Conservation (phyloP, 2,797 vertebrate genomes). For the Coendou prehensilis region DNA sequence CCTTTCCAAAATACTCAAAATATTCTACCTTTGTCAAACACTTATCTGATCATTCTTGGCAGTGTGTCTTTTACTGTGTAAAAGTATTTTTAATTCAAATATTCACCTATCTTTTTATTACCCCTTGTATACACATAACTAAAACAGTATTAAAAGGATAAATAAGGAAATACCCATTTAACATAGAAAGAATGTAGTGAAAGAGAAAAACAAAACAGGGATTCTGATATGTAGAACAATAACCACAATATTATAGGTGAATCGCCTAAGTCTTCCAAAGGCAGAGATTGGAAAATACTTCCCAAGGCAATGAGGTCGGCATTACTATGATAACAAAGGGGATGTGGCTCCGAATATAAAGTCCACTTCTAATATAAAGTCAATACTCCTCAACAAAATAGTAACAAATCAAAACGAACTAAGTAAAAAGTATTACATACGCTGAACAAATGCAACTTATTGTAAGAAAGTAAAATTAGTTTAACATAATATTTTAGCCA, state of each 20-base stretch:
- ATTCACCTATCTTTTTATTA: not conserved
- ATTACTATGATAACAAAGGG: not conserved
- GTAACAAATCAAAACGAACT: not conserved
- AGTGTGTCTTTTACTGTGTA: not conserved
- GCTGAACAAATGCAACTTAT: not conserved
- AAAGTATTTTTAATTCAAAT: not conserved
- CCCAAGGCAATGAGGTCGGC: not conserved
- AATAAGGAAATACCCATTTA: not conserved
- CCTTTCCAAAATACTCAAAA: not conserved
- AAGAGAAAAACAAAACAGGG: not conserved
- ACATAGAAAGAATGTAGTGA: not conserved
- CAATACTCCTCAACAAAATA: not conserved
- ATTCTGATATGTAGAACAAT: not conserved
- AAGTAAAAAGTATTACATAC: not conserved
- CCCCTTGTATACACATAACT: not conserved
- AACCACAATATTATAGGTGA: not conserved
- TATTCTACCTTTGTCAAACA: not conserved
- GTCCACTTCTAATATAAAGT: not conserved
- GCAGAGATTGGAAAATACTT: not conserved
- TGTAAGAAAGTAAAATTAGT: not conserved
- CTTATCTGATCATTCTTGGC: not conserved
- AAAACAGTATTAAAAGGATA: not conserved
- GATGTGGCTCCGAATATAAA: not conserved
- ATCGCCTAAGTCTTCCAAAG: not conserved
- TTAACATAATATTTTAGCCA: not conserved